Base-by-base conservation (phyloP, 2,797 vertebrate genomes). In the Manis crassicaudata region DNA sequence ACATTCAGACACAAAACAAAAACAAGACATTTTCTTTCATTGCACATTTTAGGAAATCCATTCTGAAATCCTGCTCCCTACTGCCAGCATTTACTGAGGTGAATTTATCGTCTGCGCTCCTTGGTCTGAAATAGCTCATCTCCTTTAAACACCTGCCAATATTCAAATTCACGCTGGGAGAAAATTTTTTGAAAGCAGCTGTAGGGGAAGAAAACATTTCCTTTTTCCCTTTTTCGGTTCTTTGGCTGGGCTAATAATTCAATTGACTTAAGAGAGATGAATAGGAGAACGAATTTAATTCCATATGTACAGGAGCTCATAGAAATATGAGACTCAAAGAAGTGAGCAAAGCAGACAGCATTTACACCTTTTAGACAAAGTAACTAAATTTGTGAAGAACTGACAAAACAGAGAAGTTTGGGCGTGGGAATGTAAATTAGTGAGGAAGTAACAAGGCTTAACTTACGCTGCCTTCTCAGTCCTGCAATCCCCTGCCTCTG, bases 21-120 rank as follows among this genome's bases (percentile, higher is more conserved):
- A 95, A 89, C 63, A 95, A 81, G 87, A 62, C 37, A 76, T 94
- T 97, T 96, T 93, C 68, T 97, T 96, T 89, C 58, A 88, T 80
- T 29, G 9, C n/a, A 65, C 58, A 76, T 79, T 95, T 94, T 46
- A 95, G 84, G 86, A 97, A 93, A 95, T 72, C 37, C n/a, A 75
- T 95, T 90, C 80, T 32, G 20, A 93, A 90, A 27, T 86, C 25
- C 72, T 89, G 21, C 87, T 77, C 40, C 81, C 82, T 88, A 40
- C 89, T 62, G 63, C 76, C 90, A 96, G 63, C 50, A 76, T 85
- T 93, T 94, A 75, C 32, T 50, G 72, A 84, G 80, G 77, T 90
- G 88, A 93, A 96, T 90, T 93, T 87, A 96, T 92, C 73, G 65
- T 82, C 54, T 88, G 40, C 76, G 29, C n/a, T 76, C 58, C 63